phyloP scores from a whole-genome alignment of 37 sponge, comb jelly and placozoan species.

The Spongia lamella region DNA sequence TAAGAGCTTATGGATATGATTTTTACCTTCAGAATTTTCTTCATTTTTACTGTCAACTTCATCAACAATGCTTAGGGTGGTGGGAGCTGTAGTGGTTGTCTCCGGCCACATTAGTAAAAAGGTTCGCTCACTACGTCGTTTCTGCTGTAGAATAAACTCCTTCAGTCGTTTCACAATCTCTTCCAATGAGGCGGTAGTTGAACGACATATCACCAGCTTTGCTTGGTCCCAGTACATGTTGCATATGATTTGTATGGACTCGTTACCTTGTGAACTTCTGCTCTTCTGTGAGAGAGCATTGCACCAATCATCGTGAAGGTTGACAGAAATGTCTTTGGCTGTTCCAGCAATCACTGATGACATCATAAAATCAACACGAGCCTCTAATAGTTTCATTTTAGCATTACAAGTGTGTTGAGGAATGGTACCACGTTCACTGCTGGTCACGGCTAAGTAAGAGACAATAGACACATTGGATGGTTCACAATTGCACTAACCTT shows the following conservation, averaged over 20 bases:
- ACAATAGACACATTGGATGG: no score
- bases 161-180: slow-evolving; percentile 64
- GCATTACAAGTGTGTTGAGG: slow-evolving; percentile 58
- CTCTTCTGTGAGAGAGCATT: slow-evolving; percentile 20
- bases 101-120: slow-evolving; percentile 63
- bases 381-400: slow-evolving; percentile 41
- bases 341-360: slow-evolving; percentile 44
- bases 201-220: slow-evolving; percentile 57
- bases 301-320: slow-evolving; percentile 53
- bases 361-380: slow-evolving; percentile 82
- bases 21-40: neutral
- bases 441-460: no score
- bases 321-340: slow-evolving; percentile 24
- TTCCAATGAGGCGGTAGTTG: slow-evolving; percentile 54
- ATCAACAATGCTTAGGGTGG: slow-evolving; percentile 45
- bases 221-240: slow-evolving; percentile 45
- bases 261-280: neutral
- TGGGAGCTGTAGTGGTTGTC: slow-evolving; percentile 43
- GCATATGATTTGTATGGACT: no score
- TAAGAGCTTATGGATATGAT: no score
- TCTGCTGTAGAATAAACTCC: slow-evolving; percentile 76
- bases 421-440: neutral
- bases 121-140: slow-evolving; percentile 70
- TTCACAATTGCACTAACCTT: slow-evolving; percentile 46
- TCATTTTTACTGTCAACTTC: slow-evolving; percentile 5